Conservation (phyloP, 2,797 vertebrate species). For the Adrianichthys oophorus region DNA sequence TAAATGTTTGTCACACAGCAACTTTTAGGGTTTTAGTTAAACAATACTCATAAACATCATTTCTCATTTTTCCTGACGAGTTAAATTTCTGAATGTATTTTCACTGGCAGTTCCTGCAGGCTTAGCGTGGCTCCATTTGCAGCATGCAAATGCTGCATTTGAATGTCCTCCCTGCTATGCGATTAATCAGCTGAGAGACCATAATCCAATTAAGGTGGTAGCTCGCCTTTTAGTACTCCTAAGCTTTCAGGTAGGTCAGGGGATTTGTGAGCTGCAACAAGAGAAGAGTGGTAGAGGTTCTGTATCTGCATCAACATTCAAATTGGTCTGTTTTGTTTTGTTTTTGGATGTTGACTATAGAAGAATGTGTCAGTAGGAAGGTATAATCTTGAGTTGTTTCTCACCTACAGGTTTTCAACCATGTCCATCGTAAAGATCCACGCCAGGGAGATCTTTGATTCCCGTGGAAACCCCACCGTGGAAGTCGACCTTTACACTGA, state of each 20-base stretch:
- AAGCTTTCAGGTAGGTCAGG: conserved; percentile 64
- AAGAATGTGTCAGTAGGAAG: neutral
- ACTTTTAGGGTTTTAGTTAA: too few relatives aligned
- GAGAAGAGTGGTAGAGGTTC: neutral
- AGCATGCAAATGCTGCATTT: conserved; percentile 27
- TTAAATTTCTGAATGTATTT: neutral
- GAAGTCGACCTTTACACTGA: conserved; percentile 91
- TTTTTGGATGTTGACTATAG: neutral
- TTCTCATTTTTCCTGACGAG: neutral
- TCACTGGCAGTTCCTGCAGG: neutral
- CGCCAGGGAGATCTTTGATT: conserved; percentile 93
- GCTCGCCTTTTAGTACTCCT: conserved; percentile 40
- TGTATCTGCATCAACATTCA: too few relatives aligned
- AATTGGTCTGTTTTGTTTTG: neutral
- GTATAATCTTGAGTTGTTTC: conserved; percentile 19
- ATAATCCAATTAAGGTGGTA: conserved; percentile 69
- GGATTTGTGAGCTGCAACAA: conserved; percentile 42
- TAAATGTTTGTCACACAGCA: too few relatives aligned
- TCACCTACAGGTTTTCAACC: conserved; percentile 57
- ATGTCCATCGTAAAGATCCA: conserved; percentile 90
- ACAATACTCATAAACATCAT: too few relatives aligned
- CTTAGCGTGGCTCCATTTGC: conserved; percentile 16
- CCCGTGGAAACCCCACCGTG: conserved; percentile 95
- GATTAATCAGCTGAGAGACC: conserved; percentile 64
- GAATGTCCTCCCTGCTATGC: conserved; percentile 40